These are phyloP conservation scores for Luscinia megarhynchos DNA, from an alignment of 2,797 vertebrate genomes.

Conservation along the genomic window DNA sequence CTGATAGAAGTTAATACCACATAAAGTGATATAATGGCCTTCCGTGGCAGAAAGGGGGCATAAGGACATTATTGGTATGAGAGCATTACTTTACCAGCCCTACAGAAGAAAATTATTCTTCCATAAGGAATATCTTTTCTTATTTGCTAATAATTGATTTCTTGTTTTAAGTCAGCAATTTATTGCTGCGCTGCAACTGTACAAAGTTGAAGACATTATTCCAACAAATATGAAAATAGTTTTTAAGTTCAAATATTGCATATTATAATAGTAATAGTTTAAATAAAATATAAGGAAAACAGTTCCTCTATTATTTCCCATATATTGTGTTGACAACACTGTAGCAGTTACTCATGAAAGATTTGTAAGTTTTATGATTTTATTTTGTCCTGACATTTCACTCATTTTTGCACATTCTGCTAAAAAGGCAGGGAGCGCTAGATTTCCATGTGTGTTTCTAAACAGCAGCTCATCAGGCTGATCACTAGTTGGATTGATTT, in stretches of 20 bases:
- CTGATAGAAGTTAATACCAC: background rate
- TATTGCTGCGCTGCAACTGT: background rate
- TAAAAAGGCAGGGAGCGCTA: slow-evolving; percentile 36
- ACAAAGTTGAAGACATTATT: background rate
- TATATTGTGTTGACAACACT: background rate
- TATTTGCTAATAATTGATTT: background rate
- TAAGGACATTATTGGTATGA: background rate
- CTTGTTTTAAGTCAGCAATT: background rate
- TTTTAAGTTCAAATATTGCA: background rate
- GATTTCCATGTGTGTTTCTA: slow-evolving; percentile 36
- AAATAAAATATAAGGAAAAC: background rate
- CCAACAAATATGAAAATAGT: background rate
- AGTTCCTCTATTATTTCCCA: background rate
- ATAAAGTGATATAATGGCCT: background rate
- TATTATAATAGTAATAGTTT: background rate
- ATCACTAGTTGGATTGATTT: slow-evolving; percentile 77
- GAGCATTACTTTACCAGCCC: background rate
- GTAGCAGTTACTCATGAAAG: background rate
- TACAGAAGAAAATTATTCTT: background rate
- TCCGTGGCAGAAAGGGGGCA: background rate
- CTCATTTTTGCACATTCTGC: background rate
- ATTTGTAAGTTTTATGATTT: background rate
- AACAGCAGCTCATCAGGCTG: slow-evolving; percentile 60
- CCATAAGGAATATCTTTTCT: background rate
- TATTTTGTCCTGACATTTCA: background rate